Evolutionary conservation across 2,888 invertebrate genomes (phyloP), one percentile per base, ranked within the genome.

Genomic region (Epinotia ramella): DNA sequence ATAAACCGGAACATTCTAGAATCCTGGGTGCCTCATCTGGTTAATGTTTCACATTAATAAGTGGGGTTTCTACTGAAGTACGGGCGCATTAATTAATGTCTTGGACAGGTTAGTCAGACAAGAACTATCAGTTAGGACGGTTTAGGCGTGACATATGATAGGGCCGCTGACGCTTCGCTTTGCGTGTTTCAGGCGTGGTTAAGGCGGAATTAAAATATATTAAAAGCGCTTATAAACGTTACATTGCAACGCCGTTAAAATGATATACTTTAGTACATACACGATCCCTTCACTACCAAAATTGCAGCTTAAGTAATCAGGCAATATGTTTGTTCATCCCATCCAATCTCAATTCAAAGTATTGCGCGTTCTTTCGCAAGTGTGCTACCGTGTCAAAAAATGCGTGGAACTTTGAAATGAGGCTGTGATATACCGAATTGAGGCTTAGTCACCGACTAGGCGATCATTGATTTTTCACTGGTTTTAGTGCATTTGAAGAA

Each of bases 11-110:
- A 88, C 62, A 87, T 88, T 88, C 86, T 82, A 84, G 87, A 88
- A 88, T 89, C 88, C 90, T 91, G 83, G 81, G 82, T 83, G 91
- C 88, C 90, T 91, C 92, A 92, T 93, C 91, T 93, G 87, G 84
- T 81, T 93, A 92, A 93, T 93, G 90, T 86, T 82, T 79, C 81
- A 86, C 92, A 93, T 93, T 93, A 92, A 94, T 93, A 93, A 91
- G 90, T 91, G 90, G 88, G 84, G 89, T 88, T 86, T 73, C 73
- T 63, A 86, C 86, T 86, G 73, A 84, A 84, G 83, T 88, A 89
- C 88, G 86, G 86, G 85, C 84, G 87, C 89, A 93, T 93, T 92
- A 92, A 93, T 92, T 91, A 86, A 84, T 82, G 82, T 83, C 84
- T 84, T 85, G 84, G 81, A 84, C 85, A 84, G 83, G 82, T 82